These are phyloP conservation scores for Pomatorhinus ruficollis DNA, from an alignment of 2,113 vertebrate species.

Conservation along the genomic window DNA sequence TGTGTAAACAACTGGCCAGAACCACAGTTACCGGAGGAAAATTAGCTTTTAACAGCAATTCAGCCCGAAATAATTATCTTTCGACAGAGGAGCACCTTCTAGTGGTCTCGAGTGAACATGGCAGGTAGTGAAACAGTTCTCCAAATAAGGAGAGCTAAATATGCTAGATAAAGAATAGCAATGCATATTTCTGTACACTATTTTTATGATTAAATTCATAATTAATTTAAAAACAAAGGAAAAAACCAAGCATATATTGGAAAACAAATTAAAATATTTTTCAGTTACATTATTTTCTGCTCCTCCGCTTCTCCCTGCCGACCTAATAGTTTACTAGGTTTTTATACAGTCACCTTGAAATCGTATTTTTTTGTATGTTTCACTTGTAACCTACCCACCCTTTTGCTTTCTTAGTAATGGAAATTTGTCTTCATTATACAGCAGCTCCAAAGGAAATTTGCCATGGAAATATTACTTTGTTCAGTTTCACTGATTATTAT, in stretches of 20 bases:
- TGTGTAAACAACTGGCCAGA: neutral
- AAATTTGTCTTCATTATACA: neutral
- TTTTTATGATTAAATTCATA: neutral
- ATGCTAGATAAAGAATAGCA: neutral
- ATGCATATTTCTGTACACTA: neutral
- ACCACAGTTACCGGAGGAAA: neutral
- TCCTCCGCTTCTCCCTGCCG: accelerated
- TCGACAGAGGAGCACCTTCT: constrained; percentile 59
- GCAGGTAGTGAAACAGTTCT: neutral
- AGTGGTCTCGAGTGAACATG: constrained; percentile 46
- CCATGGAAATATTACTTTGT: neutral
- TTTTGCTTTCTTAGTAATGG: neutral
- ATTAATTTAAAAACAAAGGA: neutral
- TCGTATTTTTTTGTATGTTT: neutral
- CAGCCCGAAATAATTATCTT: neutral
- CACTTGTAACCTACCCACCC: neutral
- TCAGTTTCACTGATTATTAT: neutral
- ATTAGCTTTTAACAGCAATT: neutral
- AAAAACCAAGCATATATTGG: neutral
- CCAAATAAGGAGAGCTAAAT: neutral
- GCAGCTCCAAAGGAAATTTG: neutral
- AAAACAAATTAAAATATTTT: neutral
- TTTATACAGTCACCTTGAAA: neutral
- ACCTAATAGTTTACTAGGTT: neutral
- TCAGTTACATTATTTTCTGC: neutral